Evolutionary conservation across 2,888 invertebrate genomes (phyloP), one percentile per base, ranked within the genome.

Genomic region (Zelleria hepariella): DNA sequence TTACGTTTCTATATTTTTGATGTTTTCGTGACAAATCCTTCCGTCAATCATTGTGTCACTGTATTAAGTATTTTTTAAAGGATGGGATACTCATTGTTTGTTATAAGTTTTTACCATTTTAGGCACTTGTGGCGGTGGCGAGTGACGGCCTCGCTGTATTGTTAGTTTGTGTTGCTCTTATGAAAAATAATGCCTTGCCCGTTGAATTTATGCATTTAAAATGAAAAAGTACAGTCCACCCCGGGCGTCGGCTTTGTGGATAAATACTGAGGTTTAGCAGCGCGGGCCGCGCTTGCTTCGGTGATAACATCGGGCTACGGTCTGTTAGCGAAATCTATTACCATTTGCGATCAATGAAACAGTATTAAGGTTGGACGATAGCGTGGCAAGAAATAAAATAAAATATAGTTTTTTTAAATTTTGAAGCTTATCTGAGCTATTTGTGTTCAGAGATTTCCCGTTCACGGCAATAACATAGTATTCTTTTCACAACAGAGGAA

Each of bases 141-240:
- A 42, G 32, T 20, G 23, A 20, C 51, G 8, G 23, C 51, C 51
- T 51, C 3, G 20, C 49, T 49, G 18, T 49, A 20, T 49, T 49
- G 49, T 49, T 49, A 51, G 51, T 51, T 51, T 51, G 21, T 23
- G 21, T 51, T 25, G 53, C 20, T 53, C 21, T 53, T 53, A 53
- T 53, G 53, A 53, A 53, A 53, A 53, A 53, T 53, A 53, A 53
- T 25, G 53, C 53, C 23, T 53, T 53, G 49, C 49, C 20, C 49
- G 49, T 49, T 42, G 49, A 49, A 49, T 49, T 49, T 49, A 49
- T 49, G 49, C 49, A 49, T 49, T 49, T 20, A 21, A 49, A 49
- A 49, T 49, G 20, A 49, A 18, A 20, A 42, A 42, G 15, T 42
- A 42, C 2, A 42, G 32, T 42, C 32, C 32, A 15, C 32, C 32